A percentile compares a stretch with the other conserved stretches of the same genome.
Conservation (phyloP, 35 echinoderm and acorn worm species). For the Apostichopus californicus region DNA sequence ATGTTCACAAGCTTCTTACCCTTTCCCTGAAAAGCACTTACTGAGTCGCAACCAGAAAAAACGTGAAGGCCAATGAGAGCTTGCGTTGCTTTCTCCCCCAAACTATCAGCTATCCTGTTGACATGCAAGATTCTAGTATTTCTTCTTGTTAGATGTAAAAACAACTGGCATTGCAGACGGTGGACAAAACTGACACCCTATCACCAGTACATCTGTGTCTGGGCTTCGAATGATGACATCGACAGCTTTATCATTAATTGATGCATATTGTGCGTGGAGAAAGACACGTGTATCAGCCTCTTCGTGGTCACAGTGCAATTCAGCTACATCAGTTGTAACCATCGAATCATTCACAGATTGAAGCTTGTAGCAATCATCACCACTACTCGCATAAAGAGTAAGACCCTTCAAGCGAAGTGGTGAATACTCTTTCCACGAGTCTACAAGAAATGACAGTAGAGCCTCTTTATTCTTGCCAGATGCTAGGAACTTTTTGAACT, state of each 20-base stretch:
- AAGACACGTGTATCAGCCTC: conserved; percentile 73
- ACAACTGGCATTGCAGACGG: too few relatives aligned
- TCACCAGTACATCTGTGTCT: conserved; percentile 81
- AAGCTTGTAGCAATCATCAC: conserved; percentile 17
- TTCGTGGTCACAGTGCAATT: conserved; percentile 54
- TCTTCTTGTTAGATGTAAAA: too few relatives aligned
- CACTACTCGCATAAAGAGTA: too few relatives aligned
- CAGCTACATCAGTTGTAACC: background rate
- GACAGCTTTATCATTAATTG: background rate
- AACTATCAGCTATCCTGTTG: too few relatives aligned
- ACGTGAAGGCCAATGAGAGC: too few relatives aligned
- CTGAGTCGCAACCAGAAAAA: too few relatives aligned
- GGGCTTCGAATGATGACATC: conserved; percentile 56
- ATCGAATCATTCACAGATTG: background rate
- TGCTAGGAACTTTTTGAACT: conserved; percentile 80
- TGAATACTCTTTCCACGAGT: background rate
- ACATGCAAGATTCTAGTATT: too few relatives aligned
- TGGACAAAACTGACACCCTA: background rate
- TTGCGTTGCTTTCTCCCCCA: too few relatives aligned
- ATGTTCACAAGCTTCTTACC: too few relatives aligned
- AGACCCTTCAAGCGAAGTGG: too few relatives aligned
- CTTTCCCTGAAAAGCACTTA: too few relatives aligned
- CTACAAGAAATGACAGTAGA: background rate
- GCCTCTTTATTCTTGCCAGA: conserved; percentile 57
- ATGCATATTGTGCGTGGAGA: conserved; percentile 38